Evolutionary conservation across 30 jellyfish, hydroid and myxozoan genomes (phyloP), one percentile per base, ranked within the genome.

Genomic region (Euphysa ruthae): DNA sequence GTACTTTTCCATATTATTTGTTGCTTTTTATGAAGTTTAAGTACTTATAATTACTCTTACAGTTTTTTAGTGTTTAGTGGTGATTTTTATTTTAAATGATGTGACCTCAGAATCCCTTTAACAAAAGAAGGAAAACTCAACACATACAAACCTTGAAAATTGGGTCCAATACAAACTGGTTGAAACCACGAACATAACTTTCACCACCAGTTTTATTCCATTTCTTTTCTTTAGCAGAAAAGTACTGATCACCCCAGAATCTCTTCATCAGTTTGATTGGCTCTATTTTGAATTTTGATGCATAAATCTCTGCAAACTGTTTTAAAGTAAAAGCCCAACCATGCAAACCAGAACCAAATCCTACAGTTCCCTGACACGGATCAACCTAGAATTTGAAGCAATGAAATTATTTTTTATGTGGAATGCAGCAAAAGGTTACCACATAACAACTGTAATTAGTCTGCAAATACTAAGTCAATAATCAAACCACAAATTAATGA

Each of bases 281-380:
- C 51, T 82, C 94, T 65, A 88, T 88, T 78, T 88, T 88, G 81
- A 88, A 88, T 66, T 88, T 88, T 25, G 92, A 49, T 1, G 95
- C 95, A 83, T 92, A 82, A 28, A 83, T 82, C 58, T 74, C 94
- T 26, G 99, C 95, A 84, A 92, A 82, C 63, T 82, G 94, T 44
- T 82, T 79, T 56, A 92, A 82, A 5, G 95, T 70, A 81, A 92
- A 92, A 19, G 99, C 99, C 95, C 95, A 92, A 4, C 99, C 99
- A 68, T 82, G 94, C 52, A 92, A 89, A 35, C 99, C 99, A 28
- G 99, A 92, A 12, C 99, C 99, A 83, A 92, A 92, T 1, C 99
- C 99, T 25, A 92, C 96, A 13, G 95, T 92, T 22, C 99, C 99
- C 10, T 50, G 58, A 32, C 92, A 55, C 0, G 99, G 96, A 58